phyloP scores from a whole-genome alignment of 2,797 vertebrate species.

The Aselliscus stoliczkanus region DNA sequence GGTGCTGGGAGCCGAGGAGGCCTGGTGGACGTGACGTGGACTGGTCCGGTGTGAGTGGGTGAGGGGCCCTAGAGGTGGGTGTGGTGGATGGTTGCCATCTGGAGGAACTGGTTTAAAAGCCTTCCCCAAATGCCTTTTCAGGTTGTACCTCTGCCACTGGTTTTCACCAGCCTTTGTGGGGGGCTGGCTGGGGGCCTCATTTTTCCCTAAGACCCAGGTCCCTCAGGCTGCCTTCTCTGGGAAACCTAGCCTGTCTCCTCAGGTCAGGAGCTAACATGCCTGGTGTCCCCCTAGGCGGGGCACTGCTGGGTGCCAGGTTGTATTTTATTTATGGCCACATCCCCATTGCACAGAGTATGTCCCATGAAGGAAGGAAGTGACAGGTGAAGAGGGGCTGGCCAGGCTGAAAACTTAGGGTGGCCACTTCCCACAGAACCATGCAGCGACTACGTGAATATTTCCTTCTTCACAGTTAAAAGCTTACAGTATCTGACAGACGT shows the following conservation, averaged over 20 bases:
- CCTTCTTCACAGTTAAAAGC: neutral
- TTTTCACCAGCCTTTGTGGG: neutral
- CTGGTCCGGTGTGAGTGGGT: neutral
- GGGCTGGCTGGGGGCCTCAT: neutral
- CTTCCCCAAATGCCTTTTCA: neutral
- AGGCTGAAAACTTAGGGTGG: neutral
- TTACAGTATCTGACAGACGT: neutral
- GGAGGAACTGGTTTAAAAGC: neutral
- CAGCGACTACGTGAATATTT: neutral
- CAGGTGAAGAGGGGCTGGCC: neutral
- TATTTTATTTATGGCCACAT: fast-evolving
- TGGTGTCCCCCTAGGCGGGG: neutral
- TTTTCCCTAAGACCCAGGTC: neutral
- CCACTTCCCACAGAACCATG: neutral
- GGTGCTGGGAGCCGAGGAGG: neutral
- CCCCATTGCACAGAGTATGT: fast-evolving
- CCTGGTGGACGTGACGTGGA: neutral
- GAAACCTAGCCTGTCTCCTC: neutral
- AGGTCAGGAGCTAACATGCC: neutral
- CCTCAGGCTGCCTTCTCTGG: neutral
- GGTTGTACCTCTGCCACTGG: neutral
- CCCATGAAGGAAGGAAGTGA: neutral
- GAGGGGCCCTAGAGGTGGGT: neutral
- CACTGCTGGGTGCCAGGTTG: fast-evolving
- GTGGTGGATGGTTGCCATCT: neutral